Evolutionary conservation across 2,797 vertebrate genomes (phyloP), one percentile per base, ranked within the genome.

Genomic region (Propithecus perrieri): DNA sequence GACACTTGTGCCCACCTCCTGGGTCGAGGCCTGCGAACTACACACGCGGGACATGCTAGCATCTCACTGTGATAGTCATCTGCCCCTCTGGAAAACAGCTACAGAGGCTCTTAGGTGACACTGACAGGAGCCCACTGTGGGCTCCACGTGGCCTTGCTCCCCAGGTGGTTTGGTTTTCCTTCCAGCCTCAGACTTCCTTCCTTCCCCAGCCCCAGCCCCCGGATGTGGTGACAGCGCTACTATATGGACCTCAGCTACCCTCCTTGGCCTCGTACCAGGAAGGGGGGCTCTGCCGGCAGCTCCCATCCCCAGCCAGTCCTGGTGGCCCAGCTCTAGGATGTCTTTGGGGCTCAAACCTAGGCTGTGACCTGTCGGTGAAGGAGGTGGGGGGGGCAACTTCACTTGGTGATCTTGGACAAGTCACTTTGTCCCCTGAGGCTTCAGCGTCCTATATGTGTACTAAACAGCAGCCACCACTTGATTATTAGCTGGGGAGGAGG

Each of bases 181-280:
- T 95, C 91, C 95, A 96, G 98, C 98, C 97, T 96, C 97, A 98
- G 96, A 98, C 98, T 97, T 97, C 97, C 97, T 98, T 97, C 97
- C 53, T 65, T 65, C 63, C 63, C 63, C 63, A 65, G 63, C 33
- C 97, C 63, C 74, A 69, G 76, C 94, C 65, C 83, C 97, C 97
- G 97, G 97, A 98, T 98, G 98, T 98, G 97, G 97, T 97, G 79
- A 95, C 94, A 87, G 80, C 20, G 14, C n/a, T 94, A 76, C 72
- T 90, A 85, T 91, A 86, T 76, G 50, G 1, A 86, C 96, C 69
- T 97, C 97, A 91, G 57, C 90, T 79, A 67, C 74, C 92, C 85
- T 72, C 74, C 48, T 28, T 78, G 91, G 38, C 75, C 59, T 35
- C 63, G 9, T 7, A 75, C 26, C 50, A 46, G 84, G 53, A 57